Evolutionary conservation across 2,888 invertebrate species (phyloP), one percentile per base, ranked within the genome.

Genomic region (Gymnosoma rotundatum): DNA sequence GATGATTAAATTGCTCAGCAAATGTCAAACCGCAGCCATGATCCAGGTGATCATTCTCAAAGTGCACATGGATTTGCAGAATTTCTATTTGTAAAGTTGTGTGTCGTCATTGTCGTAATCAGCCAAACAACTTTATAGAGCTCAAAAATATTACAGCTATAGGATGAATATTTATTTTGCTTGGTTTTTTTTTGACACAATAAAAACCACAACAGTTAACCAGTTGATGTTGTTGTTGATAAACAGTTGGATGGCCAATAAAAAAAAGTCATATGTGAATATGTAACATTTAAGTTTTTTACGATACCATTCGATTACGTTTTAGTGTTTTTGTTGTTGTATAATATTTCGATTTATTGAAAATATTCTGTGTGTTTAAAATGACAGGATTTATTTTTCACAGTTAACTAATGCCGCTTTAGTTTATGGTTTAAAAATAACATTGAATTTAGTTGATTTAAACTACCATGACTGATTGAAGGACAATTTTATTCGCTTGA

Each of bases 1-100:
- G 60, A 64, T 72, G 78, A 69, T 73, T 80, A 73, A 83, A 73
- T 80, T 80, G 61, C 75, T 50, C 63, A 83, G 83, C 75, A 85
- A 84, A 86, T 83, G 81, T 79, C 83, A 86, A 86, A 85, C 84
- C 86, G 54, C 85, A 86, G 50, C 50, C 76, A 78, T 78, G 74
- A 82, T 79, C 81, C 69, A 76, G n/a, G n/a, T 25, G 25, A 52
- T 58, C 36, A 32, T 7, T 38, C 38, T 18, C 36, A 32, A 32
- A 67, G 18, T 61, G 18, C 54, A 58, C 12, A 38, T 38, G 6
- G 2, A 60, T 60, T 60, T 36, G 60, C 32, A 32, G 16, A 36
- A 36, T 60, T 1, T 45, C 7, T 32, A 12, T 18, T 14, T 16
- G 16, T 20, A 2, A 52, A 21, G 38, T 45, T 67, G 54, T 63